phyloP scores from a whole-genome alignment of 2,797 vertebrate species.

The Acrossocheilus fasciatus region DNA sequence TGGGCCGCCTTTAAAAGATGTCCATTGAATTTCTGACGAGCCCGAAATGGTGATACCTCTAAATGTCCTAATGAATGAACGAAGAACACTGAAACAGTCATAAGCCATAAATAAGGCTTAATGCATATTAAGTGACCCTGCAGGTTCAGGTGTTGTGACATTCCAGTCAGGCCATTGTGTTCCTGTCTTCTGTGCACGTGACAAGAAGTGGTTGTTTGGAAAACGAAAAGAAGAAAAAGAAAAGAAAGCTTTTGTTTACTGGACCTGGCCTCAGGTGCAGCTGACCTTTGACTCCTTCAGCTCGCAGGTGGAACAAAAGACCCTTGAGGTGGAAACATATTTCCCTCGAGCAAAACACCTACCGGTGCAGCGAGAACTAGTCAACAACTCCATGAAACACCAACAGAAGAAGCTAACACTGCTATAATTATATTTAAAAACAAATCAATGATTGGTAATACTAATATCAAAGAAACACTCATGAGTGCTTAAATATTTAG shows the following conservation, averaged over 20 bases:
- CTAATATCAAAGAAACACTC: background rate
- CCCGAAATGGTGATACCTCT: background rate
- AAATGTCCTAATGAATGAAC: background rate
- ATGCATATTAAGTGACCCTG: background rate
- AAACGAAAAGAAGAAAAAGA: slow-evolving; percentile 39
- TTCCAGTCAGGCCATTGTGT: slow-evolving; percentile 55
- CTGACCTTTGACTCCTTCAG: slow-evolving; percentile 79
- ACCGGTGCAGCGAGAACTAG: slow-evolving; percentile 60
- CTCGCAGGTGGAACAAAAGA: slow-evolving; percentile 83
- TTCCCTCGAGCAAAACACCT: slow-evolving; percentile 69
- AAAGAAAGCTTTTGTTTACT: slow-evolving; percentile 58
- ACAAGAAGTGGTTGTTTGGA: slow-evolving; percentile 53
- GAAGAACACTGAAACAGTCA: background rate
- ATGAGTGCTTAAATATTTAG: background rate
- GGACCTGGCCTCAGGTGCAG: slow-evolving; percentile 83
- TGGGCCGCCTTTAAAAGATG: slow-evolving; percentile 12
- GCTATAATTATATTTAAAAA: background rate
- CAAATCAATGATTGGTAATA: background rate
- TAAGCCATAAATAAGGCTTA: background rate
- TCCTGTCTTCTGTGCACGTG: slow-evolving; percentile 35
- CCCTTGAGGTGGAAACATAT: slow-evolving; percentile 74
- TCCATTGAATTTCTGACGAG: background rate
- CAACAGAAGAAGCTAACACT: background rate
- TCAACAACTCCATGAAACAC: slow-evolving; percentile 26
- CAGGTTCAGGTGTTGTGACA: slow-evolving; percentile 45